Evolutionary conservation across 1,140 invertebrate genomes (phyloP), one percentile per base, ranked within the genome.

Genomic region (Sogatella furcifera): DNA sequence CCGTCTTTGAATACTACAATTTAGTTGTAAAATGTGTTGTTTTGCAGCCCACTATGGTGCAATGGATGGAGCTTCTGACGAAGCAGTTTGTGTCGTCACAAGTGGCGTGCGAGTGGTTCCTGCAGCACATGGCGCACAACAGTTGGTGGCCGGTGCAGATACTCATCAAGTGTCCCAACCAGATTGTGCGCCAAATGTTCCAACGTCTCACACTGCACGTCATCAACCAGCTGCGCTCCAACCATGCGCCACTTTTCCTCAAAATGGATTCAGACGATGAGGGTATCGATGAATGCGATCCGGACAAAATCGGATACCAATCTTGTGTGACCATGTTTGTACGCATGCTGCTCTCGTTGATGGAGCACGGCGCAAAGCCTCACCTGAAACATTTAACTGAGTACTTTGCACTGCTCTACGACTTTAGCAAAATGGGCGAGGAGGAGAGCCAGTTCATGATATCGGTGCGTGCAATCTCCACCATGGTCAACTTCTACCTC

Each of bases 61-160:
- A 95, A 62, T 97, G 93, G 93, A 92, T 96, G 22, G 94, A 97
- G 72, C 73, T 95, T 34, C 78, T 96, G 5, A 96, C 92, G 1
- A 96, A 96, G 71, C 92, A 95, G 71, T 95, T 96, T 68, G 94
- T 93, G 71, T 83, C 87, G 17, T 94, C 90, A n/a, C 83, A 86
- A 57, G 85, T 85, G 57, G 91, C 92, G 0, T 93, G 92, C 64
- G 89, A 94, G 70, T 93, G 92, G 86, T 95, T 97, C 68, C 74
- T 97, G 15, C 86, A 92, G 64, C 87, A 91, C 69, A 95, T 97
- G 92, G 89, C 91, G 1, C 78, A 86, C 57, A 87, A 94, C 72
- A 90, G 90, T 19, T 94, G 91, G 86, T 97, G 94, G 94, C 90
- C 91, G 1, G 86, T 95, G 64, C 91, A 95, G 76, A 92, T 95